A percentile compares a stretch with the other conserved stretches of the same genome.
Conservation (phyloP, 2,113 vertebrate species). For the Lepus timidus region DNA sequence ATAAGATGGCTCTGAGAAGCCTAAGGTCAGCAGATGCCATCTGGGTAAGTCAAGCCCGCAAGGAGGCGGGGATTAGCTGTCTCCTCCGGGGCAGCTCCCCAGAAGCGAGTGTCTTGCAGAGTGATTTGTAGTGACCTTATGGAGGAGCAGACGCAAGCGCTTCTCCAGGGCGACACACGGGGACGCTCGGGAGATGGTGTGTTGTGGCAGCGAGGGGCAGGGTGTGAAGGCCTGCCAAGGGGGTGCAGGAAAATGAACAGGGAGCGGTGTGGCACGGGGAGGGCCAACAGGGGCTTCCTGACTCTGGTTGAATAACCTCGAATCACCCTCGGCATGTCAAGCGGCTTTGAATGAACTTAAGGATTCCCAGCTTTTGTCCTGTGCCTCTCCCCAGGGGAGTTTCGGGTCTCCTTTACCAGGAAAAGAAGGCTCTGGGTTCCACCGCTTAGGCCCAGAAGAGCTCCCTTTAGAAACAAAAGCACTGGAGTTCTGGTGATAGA, state of each 20-base stretch:
- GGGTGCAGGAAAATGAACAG: background rate
- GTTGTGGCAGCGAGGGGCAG: conserved; percentile 54
- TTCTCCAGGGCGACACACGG: background rate
- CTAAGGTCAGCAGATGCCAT: conserved; percentile 72
- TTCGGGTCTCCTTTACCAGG: background rate
- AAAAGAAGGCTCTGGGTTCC: background rate
- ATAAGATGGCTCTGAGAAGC: conserved; percentile 47
- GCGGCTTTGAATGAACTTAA: background rate
- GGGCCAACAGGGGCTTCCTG: background rate
- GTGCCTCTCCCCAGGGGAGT: background rate
- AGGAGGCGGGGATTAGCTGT: conserved; percentile 78
- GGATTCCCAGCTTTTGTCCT: background rate
- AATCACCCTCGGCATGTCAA: background rate
- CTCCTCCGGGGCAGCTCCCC: conserved; percentile 49
- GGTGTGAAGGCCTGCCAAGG: background rate
- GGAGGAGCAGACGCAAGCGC: background rate
- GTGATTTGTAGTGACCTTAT: conserved; percentile 47
- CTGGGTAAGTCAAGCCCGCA: conserved; percentile 48
- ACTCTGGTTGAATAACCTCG: background rate
- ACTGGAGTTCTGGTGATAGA: background rate
- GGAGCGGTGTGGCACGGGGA: background rate
- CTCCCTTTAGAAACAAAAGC: background rate
- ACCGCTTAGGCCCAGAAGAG: background rate
- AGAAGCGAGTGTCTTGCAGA: conserved; percentile 65
- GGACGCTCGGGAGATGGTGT: background rate